Evolutionary conservation across 2,113 vertebrate species (phyloP), one percentile per base, ranked within the genome.

Genomic region (Ptychochromis oligacanthus): DNA sequence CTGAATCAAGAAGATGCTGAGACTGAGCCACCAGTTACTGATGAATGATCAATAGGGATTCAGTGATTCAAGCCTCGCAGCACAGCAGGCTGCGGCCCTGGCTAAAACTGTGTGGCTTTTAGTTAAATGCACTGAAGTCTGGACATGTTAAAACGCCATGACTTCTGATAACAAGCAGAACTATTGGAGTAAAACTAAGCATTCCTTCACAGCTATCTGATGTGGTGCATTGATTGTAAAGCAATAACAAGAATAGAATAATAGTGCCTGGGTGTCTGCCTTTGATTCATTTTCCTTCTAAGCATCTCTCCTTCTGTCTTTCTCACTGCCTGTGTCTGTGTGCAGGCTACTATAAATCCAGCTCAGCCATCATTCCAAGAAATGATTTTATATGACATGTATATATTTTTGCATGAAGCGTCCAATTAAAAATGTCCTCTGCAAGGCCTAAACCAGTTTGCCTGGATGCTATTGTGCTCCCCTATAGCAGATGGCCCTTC

Each of bases 391-490:
- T 93, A 65, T 92, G 94, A 91, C 94, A 91, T 78, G 81, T 93
- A 93, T 93, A 92, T 93, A 85, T 87, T 89, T 93, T 92, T 60
- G 55, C 78, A 89, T 82, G 74, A 88, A 72, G 86, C 80, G 55
- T 80, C 88, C 91, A 93, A 94, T 95, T 94, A 94, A 94, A 93
- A 88, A 87, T 89, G 88, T 93, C 87, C 91, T 87, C 91, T 84
- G 80, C 57, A 65, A 85, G 77, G 86, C 90, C 77, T 81, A 62
- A 86, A 83, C 85, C 85, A 79, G 86, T 88, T 64, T 85, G 81
- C 64, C 61, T 54, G 77, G 31, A 85, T 79, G 85, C 76, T 83
- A 65, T 52, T 64, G 65, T 60, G 79, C 40, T 77, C 76, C 81
- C 80, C 59, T 80, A 79, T 57, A 85, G 87, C 91, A 87, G 91